Conservation (phyloP, 2,888 invertebrate species). For the Epinotia bilunana region DNA sequence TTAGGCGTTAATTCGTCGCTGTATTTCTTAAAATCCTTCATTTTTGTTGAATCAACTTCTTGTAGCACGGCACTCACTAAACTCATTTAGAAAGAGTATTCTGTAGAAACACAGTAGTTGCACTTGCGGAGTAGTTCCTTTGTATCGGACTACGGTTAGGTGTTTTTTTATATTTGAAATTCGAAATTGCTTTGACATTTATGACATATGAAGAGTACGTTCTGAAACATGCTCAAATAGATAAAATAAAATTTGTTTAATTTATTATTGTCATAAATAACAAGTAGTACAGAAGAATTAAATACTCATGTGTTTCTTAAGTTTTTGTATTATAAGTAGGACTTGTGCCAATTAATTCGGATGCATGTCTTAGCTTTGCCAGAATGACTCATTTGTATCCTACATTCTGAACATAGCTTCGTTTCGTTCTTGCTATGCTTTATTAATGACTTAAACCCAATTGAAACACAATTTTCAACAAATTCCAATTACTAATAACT, state of each 20-base stretch:
- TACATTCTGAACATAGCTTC: conserved; percentile 11
- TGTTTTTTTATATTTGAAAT: conserved; percentile 42
- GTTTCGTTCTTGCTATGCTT: conserved; percentile 12
- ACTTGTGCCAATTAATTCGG: too few species aligned
- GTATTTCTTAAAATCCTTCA: conserved; percentile 66
- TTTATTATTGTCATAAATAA: neutral
- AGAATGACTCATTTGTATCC: neutral
- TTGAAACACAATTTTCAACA: neutral
- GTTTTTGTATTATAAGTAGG: too few species aligned
- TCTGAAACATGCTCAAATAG: neutral
- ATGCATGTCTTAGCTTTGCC: neutral
- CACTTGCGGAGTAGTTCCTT: conserved; percentile 17
- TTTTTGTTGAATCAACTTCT: conserved; percentile 68
- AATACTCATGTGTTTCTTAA: too few species aligned
- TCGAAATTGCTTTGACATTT: conserved; percentile 38
- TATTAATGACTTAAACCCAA: neutral
- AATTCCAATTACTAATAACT: neutral
- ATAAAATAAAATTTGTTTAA: neutral
- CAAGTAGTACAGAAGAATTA: too few species aligned
- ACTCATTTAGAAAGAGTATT: conserved; percentile 62
- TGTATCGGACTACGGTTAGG: conserved; percentile 49
- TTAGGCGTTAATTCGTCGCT: conserved; percentile 64
- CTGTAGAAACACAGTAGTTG: conserved; percentile 4
- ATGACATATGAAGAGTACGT: neutral
- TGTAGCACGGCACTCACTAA: conserved; percentile 71